Base-by-base conservation (phyloP, 1,140 invertebrate species). In the Trissolcus basalis region DNA sequence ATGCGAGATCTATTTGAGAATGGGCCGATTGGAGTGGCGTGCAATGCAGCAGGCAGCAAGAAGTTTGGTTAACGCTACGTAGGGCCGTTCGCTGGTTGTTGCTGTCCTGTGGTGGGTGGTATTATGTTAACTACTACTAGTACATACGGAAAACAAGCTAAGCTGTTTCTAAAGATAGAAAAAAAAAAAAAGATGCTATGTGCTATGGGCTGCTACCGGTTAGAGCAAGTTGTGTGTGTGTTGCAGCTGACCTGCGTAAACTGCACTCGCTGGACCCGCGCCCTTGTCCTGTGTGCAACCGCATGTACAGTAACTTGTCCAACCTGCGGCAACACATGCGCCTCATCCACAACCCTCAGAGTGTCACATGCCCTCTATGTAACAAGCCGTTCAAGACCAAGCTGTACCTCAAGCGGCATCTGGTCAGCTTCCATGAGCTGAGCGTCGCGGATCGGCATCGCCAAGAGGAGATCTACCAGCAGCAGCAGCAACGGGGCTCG, bases 261-360 rank as follows among this genome's bases (percentile, higher is more conserved):
- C 90, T 91, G 85, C 91, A 92, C 88, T 92, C 91, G 84, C 88
- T 92, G 88, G 91, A 92, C 86, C 91, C 91, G 82, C 88, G 91
- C 81, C 91, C 91, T 76, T 94, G 93, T 90, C 91, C 91, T 84
- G 91, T 93, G 89, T 94, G 93, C 90, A 93, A 93, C 81, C 92
- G 92, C 84, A 92, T 93, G 86, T 94, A 94, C 91, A 93, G 92
- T 90, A 94, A 93, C 90, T 91, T 93, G 86, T 94, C 93, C 83
- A 94, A 94, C 89, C 91, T 94, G 84, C 90, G 93, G 79, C 93
- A 94, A 89, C 93, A 94, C 89, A 93, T 94, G 90, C 92, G 93
- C 83, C 91, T 94, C 77, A 93, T 94, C 88, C 93, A 94, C 89
- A 92, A 93, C 89, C 92, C 93, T 81, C 92, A 92, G 87, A 92